Percentiles rank a stretch among this genome's conserved stretches.
Conservation (phyloP, 2,797 vertebrate genomes). For the Hypotaenidia philippensis region DNA sequence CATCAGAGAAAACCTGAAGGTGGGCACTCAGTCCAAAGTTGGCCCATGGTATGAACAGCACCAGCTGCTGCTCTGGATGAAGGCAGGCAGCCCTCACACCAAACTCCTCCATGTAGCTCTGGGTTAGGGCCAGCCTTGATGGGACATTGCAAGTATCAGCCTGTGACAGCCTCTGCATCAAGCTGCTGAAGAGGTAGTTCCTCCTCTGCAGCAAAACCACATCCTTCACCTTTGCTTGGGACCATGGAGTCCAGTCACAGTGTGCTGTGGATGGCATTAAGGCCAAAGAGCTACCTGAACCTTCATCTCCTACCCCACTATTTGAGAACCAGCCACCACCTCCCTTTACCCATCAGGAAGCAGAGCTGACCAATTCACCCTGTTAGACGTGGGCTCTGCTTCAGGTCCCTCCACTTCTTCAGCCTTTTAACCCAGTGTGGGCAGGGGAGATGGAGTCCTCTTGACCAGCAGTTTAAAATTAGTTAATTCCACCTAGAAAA, state of each 20-base stretch:
- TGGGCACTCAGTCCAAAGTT: not conserved
- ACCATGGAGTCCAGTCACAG: rapidly evolving
- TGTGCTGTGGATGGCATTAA: not conserved
- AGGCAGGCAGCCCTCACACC: not conserved
- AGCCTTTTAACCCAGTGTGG: not conserved
- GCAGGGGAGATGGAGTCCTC: not conserved
- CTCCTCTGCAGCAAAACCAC: not conserved
- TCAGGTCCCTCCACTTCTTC: not conserved
- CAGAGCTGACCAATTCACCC: not conserved
- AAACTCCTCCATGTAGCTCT: not conserved
- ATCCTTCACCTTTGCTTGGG: not conserved
- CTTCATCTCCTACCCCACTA: not conserved
- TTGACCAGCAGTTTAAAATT: not conserved
- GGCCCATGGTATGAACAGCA: not conserved
- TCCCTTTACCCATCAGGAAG: not conserved
- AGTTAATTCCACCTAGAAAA: not conserved
- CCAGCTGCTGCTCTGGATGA: not conserved
- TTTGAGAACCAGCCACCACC: not conserved
- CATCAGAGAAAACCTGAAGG: not conserved
- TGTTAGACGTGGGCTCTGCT: not conserved
- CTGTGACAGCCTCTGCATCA: not conserved
- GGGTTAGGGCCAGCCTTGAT: not conserved
- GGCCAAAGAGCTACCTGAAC: not conserved
- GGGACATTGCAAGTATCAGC: not conserved
- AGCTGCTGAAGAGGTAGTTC: not conserved